Base-by-base conservation (phyloP, 2,113 vertebrate genomes). In the Labrus mixtus region DNA sequence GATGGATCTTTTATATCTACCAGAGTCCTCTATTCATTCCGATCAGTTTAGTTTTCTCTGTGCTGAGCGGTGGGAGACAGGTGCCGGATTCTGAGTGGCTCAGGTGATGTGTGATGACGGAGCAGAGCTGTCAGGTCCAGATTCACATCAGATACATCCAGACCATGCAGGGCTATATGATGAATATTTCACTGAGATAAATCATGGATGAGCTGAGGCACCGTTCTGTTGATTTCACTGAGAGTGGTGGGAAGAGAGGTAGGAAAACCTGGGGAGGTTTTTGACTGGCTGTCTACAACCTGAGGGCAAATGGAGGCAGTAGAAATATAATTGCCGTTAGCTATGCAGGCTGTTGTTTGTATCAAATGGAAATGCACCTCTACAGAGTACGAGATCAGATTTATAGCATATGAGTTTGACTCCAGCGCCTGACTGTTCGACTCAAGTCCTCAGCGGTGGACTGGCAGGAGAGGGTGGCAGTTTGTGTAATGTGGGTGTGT, bases 321-420 rank as follows among this genome's bases (percentile, higher is more conserved):
- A 91, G 89, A 91, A 90, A 89, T 91, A 91, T 93, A 93, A 93
- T 92, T 92, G 92, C 90, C 90, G 83, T 91, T 89, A 92, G 92
- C 90, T 79, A 90, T 89, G 92, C 89, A 90, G 91, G 86, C 89
- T 90, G 90, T 91, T 92, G 90, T 93, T 93, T 92, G 86, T 86
- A 92, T 92, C 91, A 90, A 90, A 91, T 90, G 83, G 87, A 90
- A 91, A 89, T 84, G 84, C 86, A 77, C 79, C 86, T 83, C 88
- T 67, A 77, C 83, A 68, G 83, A 86, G 85, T 79, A 68, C 70
- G 68, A 87, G 71, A 85, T 91, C 87, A 90, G 78, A 90, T 89
- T 82, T 85, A 75, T 69, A 81, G 76, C 73, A 78, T 86, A 86
- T 83, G 86, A 87, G 83, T 92, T 84, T 88, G 83, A 90, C 89